phyloP scores from a whole-genome alignment of 2,888 invertebrate species.

The Hypomecis punctinalis region DNA sequence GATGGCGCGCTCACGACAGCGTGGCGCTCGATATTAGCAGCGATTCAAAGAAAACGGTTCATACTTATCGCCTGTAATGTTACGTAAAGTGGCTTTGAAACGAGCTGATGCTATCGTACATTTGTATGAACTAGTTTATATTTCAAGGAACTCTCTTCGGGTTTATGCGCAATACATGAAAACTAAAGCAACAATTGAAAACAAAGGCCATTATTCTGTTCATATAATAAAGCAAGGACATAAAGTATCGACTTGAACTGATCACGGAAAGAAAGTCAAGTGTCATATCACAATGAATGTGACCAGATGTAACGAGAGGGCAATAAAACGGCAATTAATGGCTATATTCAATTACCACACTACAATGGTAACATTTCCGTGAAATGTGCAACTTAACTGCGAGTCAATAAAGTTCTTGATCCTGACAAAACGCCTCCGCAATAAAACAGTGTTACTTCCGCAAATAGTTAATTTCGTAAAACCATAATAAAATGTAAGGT shows the following conservation, averaged over 20 bases:
- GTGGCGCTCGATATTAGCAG: constrained; percentile 37
- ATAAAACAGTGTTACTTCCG: constrained; percentile 55
- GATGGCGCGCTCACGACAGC: constrained; percentile 35
- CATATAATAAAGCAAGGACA: constrained; percentile 5
- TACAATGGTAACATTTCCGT: constrained; percentile 50
- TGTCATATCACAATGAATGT: constrained; percentile 28
- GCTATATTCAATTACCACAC: constrained; percentile 43
- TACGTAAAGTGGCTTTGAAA: constrained; percentile 22
- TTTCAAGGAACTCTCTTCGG: constrained; percentile 22
- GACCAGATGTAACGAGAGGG: constrained; percentile 26
- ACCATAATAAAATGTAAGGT: constrained; percentile 57
- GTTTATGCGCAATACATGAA: too few relatives aligned
- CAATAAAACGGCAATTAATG: constrained; percentile 47
- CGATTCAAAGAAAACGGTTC: constrained; percentile 44
- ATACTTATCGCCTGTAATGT: constrained; percentile 34
- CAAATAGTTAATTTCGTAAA: constrained; percentile 51
- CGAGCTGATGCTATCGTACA: constrained; percentile 34
- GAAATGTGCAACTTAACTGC: constrained; percentile 35
- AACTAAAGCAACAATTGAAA: not conserved
- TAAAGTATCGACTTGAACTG: not conserved
- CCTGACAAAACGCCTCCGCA: constrained; percentile 34
- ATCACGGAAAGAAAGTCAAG: constrained; percentile 38
- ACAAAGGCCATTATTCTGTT: constrained; percentile 2
- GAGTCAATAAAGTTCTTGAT: constrained; percentile 40
- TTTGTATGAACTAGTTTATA: constrained; percentile 35